phyloP scores from a whole-genome alignment of 2,888 invertebrate genomes.

The Macrophya alboannulata region DNA sequence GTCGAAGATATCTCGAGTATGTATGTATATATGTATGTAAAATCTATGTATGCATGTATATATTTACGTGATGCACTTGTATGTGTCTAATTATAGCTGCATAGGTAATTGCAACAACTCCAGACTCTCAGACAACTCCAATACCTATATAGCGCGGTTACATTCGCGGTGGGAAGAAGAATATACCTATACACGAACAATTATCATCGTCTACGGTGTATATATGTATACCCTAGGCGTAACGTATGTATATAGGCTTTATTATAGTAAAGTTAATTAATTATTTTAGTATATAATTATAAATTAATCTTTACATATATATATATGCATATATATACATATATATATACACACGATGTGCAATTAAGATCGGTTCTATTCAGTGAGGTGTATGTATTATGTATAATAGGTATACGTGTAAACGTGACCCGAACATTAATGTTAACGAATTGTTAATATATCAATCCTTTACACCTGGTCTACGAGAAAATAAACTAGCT shows the following conservation, averaged over 20 bases:
- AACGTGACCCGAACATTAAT: too few relatives aligned
- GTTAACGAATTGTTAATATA: neutral
- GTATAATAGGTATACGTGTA: neutral
- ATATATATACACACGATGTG: neutral
- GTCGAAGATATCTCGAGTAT: too few relatives aligned
- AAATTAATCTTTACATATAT: conserved; percentile 6
- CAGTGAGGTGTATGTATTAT: neutral
- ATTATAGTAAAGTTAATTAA: neutral
- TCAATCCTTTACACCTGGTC: neutral
- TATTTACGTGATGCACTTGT: neutral
- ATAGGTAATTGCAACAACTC: conserved; percentile 21
- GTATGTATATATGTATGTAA: neutral
- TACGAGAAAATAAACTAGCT: neutral
- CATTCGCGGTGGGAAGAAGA: conserved; percentile 1
- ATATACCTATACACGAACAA: conserved; percentile 1
- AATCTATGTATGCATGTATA: neutral
- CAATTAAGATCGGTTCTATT: neutral
- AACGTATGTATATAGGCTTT: neutral
- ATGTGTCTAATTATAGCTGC: conserved; percentile 19
- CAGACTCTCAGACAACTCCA: conserved; percentile 1
- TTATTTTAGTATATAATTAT: neutral
- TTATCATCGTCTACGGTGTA: neutral
- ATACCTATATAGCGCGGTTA: neutral
- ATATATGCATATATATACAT: too few relatives aligned
- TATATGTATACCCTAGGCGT: too few relatives aligned